phyloP scores from a whole-genome alignment of 2,113 vertebrate genomes.

The Aegithalos caudatus region DNA sequence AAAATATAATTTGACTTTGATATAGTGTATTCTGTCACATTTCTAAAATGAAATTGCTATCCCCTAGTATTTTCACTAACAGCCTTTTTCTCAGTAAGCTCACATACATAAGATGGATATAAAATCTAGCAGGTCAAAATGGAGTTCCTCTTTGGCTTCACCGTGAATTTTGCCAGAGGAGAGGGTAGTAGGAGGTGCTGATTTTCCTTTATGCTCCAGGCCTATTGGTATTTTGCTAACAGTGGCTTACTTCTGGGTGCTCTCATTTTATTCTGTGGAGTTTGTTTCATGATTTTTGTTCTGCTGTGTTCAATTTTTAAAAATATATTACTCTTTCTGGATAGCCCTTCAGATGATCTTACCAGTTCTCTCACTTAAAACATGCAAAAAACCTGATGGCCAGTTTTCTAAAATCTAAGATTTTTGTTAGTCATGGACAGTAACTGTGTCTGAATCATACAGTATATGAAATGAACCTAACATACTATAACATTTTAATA shows the following conservation, averaged over 20 bases:
- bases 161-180: neutral
- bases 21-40: neutral
- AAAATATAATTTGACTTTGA: neutral
- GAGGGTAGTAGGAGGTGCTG: neutral
- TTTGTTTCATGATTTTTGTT: neutral
- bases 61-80: neutral
- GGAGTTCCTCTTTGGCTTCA: neutral
- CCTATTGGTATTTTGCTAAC: neutral
- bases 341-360: neutral
- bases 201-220: neutral
- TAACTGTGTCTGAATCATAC: neutral
- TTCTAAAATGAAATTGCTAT: neutral
- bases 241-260: fast-evolving
- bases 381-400: neutral
- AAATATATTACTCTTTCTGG: neutral
- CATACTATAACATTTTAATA: neutral
- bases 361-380: neutral
- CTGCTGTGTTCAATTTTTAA: neutral
- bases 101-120: neutral
- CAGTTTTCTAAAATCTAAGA: neutral
- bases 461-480: neutral
- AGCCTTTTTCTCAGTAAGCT: neutral
- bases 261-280: neutral
- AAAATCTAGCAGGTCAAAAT: neutral
- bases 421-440: neutral